Percentiles rank a stretch among this genome's conserved stretches.
These are phyloP conservation scores for Tilapia sparmanii DNA, from an alignment of 2,113 vertebrate genomes.

Conservation along the genomic window DNA sequence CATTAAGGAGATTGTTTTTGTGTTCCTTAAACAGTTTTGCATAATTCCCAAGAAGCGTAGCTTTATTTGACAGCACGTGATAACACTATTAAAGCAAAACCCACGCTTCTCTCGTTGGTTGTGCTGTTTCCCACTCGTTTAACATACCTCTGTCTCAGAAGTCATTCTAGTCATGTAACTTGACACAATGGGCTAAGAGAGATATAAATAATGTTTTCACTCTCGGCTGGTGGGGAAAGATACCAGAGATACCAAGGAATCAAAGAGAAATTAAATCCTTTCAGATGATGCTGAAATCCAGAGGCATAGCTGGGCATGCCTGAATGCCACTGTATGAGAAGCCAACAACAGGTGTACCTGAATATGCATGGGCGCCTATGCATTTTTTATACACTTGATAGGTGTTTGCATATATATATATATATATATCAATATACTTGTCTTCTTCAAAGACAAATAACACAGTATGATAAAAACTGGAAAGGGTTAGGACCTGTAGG, in stretches of 20 bases:
- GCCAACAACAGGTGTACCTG: constrained; percentile 4
- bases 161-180: not conserved
- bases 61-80: not conserved
- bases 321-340: not conserved
- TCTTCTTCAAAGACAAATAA: not conserved
- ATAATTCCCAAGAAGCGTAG: not conserved
- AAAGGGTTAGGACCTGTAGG: not conserved
- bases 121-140: constrained; percentile 1
- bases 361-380: not conserved
- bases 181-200: not conserved
- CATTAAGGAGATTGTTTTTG: not conserved
- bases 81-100: not conserved
- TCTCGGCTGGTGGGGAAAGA: constrained; percentile 6
- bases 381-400: not conserved
- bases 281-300: constrained; percentile 17
- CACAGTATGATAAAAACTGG: not conserved
- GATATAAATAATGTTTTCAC: not conserved
- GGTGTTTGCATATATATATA: not conserved
- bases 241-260: constrained; percentile 1
- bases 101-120: not conserved
- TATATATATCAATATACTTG: not conserved
- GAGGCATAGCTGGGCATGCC: constrained; percentile 25
- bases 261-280: constrained; percentile 21
- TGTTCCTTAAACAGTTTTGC: not conserved
- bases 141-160: not conserved